Conservation (phyloP, 1,140 invertebrate genomes). For the Orchestia grillus region DNA sequence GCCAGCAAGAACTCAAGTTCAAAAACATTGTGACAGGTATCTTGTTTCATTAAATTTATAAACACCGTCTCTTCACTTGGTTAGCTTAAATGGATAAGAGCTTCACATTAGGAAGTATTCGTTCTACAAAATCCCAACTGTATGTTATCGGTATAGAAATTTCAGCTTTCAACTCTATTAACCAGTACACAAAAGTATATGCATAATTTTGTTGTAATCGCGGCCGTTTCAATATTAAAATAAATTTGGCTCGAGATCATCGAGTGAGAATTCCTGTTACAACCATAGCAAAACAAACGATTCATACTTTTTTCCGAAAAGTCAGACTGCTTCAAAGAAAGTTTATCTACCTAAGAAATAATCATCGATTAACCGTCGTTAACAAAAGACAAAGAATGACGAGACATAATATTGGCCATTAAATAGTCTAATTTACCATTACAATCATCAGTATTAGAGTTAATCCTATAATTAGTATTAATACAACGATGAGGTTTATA, state of each 20-base stretch:
- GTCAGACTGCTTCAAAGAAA: not conserved
- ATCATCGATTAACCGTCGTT: not conserved
- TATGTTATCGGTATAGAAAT: not conserved
- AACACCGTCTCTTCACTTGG: no score
- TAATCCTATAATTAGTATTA: conserved; percentile 11
- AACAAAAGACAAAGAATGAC: not conserved
- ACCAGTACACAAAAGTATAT: not conserved
- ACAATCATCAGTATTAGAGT: conserved; percentile 21
- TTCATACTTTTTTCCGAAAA: not conserved
- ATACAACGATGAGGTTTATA: conserved; percentile 18
- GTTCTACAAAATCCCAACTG: not conserved
- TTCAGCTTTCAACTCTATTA: not conserved
- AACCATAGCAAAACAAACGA: not conserved
- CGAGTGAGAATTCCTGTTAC: not conserved
- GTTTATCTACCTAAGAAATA: not conserved
- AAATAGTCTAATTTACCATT: conserved; percentile 19
- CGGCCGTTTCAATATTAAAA: not conserved
- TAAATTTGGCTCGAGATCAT: not conserved
- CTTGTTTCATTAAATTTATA: not conserved
- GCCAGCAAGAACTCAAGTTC: not conserved
- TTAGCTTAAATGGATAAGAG: no score
- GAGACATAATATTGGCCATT: conserved; percentile 10
- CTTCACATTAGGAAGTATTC: no score
- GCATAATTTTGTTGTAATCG: not conserved
- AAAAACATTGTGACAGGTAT: not conserved